Evolutionary conservation across 37 sponge, comb jelly and placozoan species (phyloP), one percentile per base, ranked within the genome.

Genomic region (Eunapius fragilis): DNA sequence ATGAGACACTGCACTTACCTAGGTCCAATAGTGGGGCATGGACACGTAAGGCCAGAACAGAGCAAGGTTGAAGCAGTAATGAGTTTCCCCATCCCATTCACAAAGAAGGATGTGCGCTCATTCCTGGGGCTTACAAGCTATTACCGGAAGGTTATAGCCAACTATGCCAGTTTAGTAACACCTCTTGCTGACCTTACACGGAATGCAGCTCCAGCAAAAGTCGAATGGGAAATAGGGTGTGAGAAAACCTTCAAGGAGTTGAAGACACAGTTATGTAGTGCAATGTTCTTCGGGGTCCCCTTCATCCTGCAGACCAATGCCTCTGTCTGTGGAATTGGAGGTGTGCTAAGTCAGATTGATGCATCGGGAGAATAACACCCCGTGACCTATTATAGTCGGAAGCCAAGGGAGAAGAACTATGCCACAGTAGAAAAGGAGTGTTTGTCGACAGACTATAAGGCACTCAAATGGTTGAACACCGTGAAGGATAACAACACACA

Each of bases 61-160:
- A 26, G 25, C 27, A 90, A 93, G 30, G 30, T 90, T 11, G 75
- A 73, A 37, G 91, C 94, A 9, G 85, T 90, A 9, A 11, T 49
- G 78, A 34, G 23, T 11, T 93, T 74, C 31, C 38, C 88, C 17
- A 27, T 31, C 3, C 91, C 91, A 27, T n/a, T 30, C 35, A 84
- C 82, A 27, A 90, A 90, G 91, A 90, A 78, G 38, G 67, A 90
- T 48, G 68, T 87, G 12, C 25, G 94, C 28, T 83, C 91, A 48
- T 93, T 93, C 34, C 83, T 90, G 30, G 91, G 94, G 0, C 68
- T 93, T 14, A 80, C 79, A 0, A 87, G 91, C 12, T 93, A 93
- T 33, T 90, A 93, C 68, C 70, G 84, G 69, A 82, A 78, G 70
- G 86, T 89, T 27, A 90, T 90, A 13, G 82, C 93, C 11, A 28